Evolutionary conservation across 2,797 vertebrate species (phyloP), one percentile per base, ranked within the genome.

Genomic region (Lycodopsis pacificus): DNA sequence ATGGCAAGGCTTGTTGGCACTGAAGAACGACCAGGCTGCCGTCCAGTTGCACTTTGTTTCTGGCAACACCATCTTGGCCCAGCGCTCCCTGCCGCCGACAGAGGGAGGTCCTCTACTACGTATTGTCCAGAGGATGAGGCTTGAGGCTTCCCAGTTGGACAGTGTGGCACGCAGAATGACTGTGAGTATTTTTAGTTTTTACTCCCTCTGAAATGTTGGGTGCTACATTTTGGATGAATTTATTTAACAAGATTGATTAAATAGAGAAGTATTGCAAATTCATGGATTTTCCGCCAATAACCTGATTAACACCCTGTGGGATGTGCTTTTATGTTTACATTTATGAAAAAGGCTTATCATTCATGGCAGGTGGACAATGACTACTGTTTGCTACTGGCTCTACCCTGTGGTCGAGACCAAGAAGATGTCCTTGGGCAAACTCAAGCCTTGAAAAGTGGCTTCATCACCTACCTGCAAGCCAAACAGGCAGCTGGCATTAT

Each of bases 401-500:
- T 99, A 86, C 98, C 98, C 4, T 99, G 98, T 54, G 98, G 98
- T 73, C 96, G 98, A 48, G 98, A 99, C 94, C 97, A 99, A 91
- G 98, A 99, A 32, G 98, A 99, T 0, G 98, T 99, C 0, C 96
- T 97, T 58, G 96, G 93, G 85, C 98, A 99, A 95, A 99, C 98
- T 0, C 97, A 99, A 92, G 98, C 97, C 3, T 97, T 99, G 71
- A 98, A 98, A 93, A 97, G 96, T 7, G 98, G 97, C 2, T 99
- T 99, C 92, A 99, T 99, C 92, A 99, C 97, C 38, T 99, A 99
- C 91, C 94, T 99, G 90, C 98, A 99, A 95, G 96, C 97, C 61
- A 99, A 99, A 93, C 98, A 99, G 93, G 98, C 98, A 4, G 98
- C 98, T 74, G 98, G 98, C 36, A 99, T 99, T 92, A 99, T 99